These are phyloP conservation scores for Catagonus wagneri DNA, from an alignment of 2,113 vertebrate genomes.

Conservation along the genomic window DNA sequence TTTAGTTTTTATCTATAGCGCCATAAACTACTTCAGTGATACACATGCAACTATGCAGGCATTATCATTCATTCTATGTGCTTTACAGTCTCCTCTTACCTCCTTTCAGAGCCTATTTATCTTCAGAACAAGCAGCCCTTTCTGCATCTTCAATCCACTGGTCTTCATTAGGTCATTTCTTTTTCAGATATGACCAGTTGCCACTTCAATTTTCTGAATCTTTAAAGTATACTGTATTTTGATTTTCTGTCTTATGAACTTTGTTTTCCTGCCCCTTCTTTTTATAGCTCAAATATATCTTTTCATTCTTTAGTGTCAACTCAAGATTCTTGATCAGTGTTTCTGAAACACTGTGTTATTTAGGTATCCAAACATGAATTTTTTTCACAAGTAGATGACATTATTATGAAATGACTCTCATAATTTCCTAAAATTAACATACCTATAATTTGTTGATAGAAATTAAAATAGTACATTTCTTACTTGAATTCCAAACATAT, in stretches of 20 bases:
- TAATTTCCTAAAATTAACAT: not conserved
- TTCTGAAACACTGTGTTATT: constrained; percentile 8
- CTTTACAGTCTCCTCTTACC: not conserved
- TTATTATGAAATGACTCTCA: not conserved
- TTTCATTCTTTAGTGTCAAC: constrained; percentile 36
- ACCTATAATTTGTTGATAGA: not conserved
- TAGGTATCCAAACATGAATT: not conserved
- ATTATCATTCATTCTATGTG: not conserved
- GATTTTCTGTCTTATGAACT: constrained; percentile 51
- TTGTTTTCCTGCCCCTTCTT: constrained; percentile 38
- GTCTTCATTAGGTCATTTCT: constrained; percentile 38
- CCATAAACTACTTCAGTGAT: constrained; percentile 15
- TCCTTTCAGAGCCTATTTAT: not conserved
- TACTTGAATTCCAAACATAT: not conserved
- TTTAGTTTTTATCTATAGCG: constrained; percentile 4
- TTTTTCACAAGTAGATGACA: not conserved
- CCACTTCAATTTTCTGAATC: not conserved
- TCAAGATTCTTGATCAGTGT: not conserved
- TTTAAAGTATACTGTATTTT: constrained; percentile 28
- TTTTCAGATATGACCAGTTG: constrained; percentile 46
- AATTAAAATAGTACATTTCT: not conserved
- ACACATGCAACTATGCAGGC: not conserved
- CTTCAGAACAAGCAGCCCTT: not conserved
- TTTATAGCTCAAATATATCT: constrained; percentile 37
- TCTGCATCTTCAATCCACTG: not conserved